These are phyloP conservation scores for Brachypterus glaber DNA, from an alignment of 2,888 invertebrate genomes.

Conservation along the genomic window DNA sequence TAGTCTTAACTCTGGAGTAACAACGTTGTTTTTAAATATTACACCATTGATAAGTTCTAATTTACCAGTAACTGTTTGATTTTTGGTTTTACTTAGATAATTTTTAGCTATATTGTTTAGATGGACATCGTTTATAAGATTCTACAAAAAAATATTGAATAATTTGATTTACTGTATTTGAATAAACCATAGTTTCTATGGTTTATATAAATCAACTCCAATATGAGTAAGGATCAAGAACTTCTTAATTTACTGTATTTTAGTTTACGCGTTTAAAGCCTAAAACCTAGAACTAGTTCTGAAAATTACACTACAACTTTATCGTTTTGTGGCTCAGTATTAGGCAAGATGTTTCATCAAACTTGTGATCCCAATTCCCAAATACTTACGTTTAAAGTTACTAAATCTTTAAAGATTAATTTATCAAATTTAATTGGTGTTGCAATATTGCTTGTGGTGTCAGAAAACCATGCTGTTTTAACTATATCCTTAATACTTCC, in stretches of 20 bases:
- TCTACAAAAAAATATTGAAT: conserved; percentile 33
- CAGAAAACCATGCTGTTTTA: conserved; percentile 43
- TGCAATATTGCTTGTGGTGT: conserved; percentile 32
- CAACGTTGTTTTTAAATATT: conserved; percentile 34
- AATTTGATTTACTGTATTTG: neutral
- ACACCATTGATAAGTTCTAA: conserved; percentile 40
- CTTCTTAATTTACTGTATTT: too few species aligned
- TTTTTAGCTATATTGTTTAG: conserved; percentile 41
- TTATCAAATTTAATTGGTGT: conserved; percentile 32
- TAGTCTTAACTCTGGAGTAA: conserved; percentile 32
- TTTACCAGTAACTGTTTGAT: conserved; percentile 41
- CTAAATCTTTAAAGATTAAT: conserved; percentile 30
- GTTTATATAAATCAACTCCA: too few species aligned
- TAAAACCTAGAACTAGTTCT: too few species aligned
- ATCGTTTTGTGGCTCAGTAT: too few species aligned
- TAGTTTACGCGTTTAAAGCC: too few species aligned
- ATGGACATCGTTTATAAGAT: conserved; percentile 41
- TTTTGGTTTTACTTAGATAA: conserved; percentile 45
- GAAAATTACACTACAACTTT: too few species aligned
- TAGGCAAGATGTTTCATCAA: too few species aligned
- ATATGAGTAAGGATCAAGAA: too few species aligned
- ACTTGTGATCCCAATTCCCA: too few species aligned
- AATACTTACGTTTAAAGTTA: conserved; percentile 32
- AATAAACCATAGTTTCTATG: neutral
- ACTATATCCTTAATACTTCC: conserved; percentile 33